phyloP scores from a whole-genome alignment of 2,888 invertebrate genomes.

The Panopea generosa region DNA sequence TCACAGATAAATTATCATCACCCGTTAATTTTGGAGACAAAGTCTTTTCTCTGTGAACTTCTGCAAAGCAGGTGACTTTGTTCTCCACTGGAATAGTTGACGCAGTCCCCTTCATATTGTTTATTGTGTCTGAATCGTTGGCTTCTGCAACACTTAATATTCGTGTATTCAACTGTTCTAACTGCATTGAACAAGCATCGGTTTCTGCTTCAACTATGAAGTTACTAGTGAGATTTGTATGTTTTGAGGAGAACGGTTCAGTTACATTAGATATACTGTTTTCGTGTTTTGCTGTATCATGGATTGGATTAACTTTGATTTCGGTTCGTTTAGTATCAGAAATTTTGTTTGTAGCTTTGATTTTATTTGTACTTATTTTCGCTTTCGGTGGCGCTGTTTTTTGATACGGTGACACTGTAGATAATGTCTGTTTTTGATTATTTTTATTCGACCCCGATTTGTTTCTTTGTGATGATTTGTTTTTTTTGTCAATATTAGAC shows the following conservation, averaged over 20 bases:
- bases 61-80: conserved; percentile 78
- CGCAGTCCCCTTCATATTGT: conserved; percentile 19
- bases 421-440: no score
- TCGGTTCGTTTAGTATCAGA: neutral
- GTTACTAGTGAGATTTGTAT: neutral
- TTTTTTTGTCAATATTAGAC: no score
- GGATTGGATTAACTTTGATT: neutral
- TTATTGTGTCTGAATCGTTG: conserved; percentile 13
- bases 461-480: no score
- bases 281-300: neutral
- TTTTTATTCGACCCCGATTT: no score
- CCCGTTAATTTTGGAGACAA: conserved; percentile 60
- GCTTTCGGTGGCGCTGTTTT: neutral
- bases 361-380: conserved; percentile 6
- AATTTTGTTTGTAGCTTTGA: conserved; percentile 4
- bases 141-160: conserved; percentile 33
- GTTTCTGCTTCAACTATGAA: neutral
- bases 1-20: conserved; percentile 20
- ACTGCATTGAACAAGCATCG: neutral
- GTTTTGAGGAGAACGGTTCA: neutral
- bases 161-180: conserved; percentile 1
- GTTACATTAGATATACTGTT: neutral
- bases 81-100: conserved; percentile 71
- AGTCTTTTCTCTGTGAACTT: conserved; percentile 79
- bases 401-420: neutral